Evolutionary conservation across 1,140 invertebrate species (phyloP), one percentile per base, ranked within the genome.

Genomic region (Pogonognathellus flavescens): DNA sequence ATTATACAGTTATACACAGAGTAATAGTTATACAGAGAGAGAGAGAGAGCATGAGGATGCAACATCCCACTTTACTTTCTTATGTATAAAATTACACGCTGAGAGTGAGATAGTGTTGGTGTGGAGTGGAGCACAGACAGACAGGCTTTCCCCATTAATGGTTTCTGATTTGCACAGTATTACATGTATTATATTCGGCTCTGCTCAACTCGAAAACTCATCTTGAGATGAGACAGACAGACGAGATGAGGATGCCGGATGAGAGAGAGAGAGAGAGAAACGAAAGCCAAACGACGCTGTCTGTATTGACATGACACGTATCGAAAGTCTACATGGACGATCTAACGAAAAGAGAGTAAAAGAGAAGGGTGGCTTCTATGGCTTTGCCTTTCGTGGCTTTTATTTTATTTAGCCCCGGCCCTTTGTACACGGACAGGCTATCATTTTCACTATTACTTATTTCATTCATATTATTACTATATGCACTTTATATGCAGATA

Each of bases 121-220:
- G 31, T 41, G 31, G 31, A 41, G 31, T 41, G 31, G 31, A 22
- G 0, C 10, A 66, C 20, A 66, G 13, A 20, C 62, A 66, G 22
- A 66, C 62, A 66, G 0, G 57, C 41, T 80, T 55, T 52, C 20
- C 25, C 52, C 41, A 70, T 85, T 80, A 85, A 81, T 81, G 76
- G 84, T 80, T 85, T 85, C 49, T 81, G 80, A 85, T 82, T 82
- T 85, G 84, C 80, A 82, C 76, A 85, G 80, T 85, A 82, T 82
- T 85, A 82, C 57, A 82, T 85, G 53, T 70, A 70, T 57, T 84
- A 84, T 55, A 84, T 80, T 50, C 41, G 25, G 49, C 52, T 84
- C 80, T 16, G 18, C 70, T 49, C 49, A 14, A 41, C 20, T 25
- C 20, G 20, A n/a, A 50, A 76, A 76, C 70, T 76, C 70, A 76